Base-by-base conservation (phyloP, 1,140 invertebrate genomes). In the Sarcophaga peregrina region DNA sequence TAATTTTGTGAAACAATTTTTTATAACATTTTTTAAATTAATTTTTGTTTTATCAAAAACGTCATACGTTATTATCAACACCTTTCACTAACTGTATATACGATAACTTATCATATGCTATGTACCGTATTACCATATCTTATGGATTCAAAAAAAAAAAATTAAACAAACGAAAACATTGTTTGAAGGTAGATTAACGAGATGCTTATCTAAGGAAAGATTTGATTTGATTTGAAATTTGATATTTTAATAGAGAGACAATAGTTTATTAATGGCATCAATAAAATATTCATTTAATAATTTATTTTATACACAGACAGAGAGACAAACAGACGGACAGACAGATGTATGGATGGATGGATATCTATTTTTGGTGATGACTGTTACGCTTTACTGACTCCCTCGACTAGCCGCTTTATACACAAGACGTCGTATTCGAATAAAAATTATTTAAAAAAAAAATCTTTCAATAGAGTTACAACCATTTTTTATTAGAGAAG, bases 201-300 rank as follows among this genome's bases (percentile, higher is more conserved):
- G 54, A 58, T 58, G 54, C 54, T 58, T 58, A 58, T 58, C 54
- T 58, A 4, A 15, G 11, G n/a, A 58, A 58, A 58, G 54, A 58
- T 58, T 37, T 37, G 25, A 58, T 58, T 37, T 37, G 25, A 58
- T 58, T 13, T 58, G 54, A 58, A 58, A 58, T 58, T 58, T 13
- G 54, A 58, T 58, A 58, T 10, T 58, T 58, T 58, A 58, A 58
- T 58, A 58, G 54, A 58, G 54, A 58, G 54, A 58, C 54, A 58
- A 58, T 58, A 58, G 54, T 58, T 6, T 58, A 58, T 58, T 58
- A 58, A 58, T 58, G 11, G 54, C n/a, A 58, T 11, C 54, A 58
- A 58, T 58, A 58, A 58, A 58, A 58, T 58, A 58, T 58, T 15
- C 54, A 58, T 58, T 58, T 58, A 58, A 58, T 58, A 58, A 58